phyloP scores from a whole-genome alignment of 2,113 vertebrate species.

The Aldabrachelys gigantea region DNA sequence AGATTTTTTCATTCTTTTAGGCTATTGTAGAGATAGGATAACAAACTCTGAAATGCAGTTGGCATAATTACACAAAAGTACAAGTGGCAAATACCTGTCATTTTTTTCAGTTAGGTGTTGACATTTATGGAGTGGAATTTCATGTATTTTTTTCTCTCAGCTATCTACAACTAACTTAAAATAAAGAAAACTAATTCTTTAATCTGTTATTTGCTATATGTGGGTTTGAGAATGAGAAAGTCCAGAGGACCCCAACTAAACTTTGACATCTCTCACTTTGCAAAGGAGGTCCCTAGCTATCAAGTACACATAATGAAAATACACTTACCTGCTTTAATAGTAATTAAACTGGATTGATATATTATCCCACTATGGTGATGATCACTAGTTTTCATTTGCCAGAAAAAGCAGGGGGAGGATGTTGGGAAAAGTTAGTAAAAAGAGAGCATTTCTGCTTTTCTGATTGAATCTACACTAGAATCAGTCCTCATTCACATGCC shows the following conservation, averaged over 20 bases:
- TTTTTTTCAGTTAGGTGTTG: not conserved
- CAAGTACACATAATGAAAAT: not conserved
- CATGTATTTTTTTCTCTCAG: not conserved
- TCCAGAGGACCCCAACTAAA: not conserved
- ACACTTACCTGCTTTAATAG: not conserved
- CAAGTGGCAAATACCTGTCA: not conserved
- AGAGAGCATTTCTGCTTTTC: not conserved
- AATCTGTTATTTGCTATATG: not conserved
- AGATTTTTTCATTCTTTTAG: rapidly evolving
- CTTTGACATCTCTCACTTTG: not conserved
- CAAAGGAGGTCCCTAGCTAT: not conserved
- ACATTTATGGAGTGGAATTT: not conserved
- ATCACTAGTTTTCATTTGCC: constrained; percentile 9
- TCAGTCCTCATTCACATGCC: not conserved
- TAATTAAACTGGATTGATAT: constrained; percentile 8
- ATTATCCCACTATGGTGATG: not conserved
- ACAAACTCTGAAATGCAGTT: not conserved
- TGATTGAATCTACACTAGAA: not conserved
- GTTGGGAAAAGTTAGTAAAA: not conserved
- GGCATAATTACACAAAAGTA: not conserved
- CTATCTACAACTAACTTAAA: not conserved
- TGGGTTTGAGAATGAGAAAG: not conserved
- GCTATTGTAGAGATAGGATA: not conserved
- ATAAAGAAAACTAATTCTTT: not conserved
- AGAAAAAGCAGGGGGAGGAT: not conserved